Conservation (phyloP, 2,113 vertebrate species). For the Bufo gargarizans region DNA sequence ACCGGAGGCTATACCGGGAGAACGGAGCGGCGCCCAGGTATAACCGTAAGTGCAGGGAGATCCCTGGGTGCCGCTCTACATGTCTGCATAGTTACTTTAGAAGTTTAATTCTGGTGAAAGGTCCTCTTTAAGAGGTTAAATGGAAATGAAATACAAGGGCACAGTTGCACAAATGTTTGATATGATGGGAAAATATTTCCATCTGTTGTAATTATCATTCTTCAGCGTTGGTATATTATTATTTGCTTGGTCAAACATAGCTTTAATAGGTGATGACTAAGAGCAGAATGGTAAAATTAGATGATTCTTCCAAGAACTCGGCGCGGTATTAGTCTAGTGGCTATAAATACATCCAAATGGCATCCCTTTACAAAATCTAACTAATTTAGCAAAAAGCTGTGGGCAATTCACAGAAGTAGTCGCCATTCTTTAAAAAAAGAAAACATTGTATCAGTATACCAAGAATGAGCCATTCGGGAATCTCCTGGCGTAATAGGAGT, state of each 20-base stretch:
- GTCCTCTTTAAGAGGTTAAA: no score
- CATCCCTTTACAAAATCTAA: background rate
- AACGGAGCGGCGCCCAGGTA: no score
- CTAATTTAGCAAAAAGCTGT: background rate
- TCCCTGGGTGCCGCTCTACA: no score
- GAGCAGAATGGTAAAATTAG: slow-evolving; percentile 5
- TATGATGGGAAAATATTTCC: background rate
- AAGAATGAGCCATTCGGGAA: background rate
- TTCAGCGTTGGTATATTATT: background rate
- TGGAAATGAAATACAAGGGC: no score
- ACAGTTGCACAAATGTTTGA: no score
- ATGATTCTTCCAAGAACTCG: background rate
- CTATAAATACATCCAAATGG: background rate
- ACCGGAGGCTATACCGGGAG: no score
- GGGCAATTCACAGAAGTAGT: background rate
- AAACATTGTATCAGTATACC: background rate
- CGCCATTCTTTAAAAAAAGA: background rate
- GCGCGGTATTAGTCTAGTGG: background rate
- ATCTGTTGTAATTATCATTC: background rate
- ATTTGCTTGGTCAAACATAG: background rate
- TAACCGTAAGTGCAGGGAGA: no score
- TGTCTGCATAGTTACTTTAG: no score
- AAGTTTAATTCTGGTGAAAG: no score
- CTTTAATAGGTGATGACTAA: background rate
- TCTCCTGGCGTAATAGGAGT: background rate